phyloP scores from a whole-genome alignment of 2,113 vertebrate species.

The Cheilinus undulatus region DNA sequence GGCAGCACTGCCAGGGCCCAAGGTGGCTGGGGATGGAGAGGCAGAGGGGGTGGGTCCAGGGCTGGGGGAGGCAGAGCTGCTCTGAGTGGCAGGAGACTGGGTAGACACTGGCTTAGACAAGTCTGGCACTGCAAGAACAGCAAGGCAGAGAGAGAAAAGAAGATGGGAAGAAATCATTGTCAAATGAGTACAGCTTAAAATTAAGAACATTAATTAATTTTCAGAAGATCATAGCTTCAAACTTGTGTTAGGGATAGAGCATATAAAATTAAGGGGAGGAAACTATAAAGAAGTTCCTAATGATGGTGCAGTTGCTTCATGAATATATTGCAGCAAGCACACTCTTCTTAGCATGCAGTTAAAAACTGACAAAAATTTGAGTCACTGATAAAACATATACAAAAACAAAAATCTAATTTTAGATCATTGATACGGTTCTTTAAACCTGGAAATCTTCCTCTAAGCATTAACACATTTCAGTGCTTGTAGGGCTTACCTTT shows the following conservation, averaged over 20 bases:
- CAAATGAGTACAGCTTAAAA: not conserved
- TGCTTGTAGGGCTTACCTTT: slow-evolving; percentile 93
- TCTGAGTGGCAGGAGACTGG: slow-evolving; percentile 86
- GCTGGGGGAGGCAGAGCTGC: slow-evolving; percentile 95
- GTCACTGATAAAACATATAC: no score
- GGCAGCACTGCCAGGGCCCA: slow-evolving; percentile 95
- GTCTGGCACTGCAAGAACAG: slow-evolving; percentile 91
- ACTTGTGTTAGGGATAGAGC: not conserved
- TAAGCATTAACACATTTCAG: not conserved
- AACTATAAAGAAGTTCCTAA: not conserved
- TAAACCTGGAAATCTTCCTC: not conserved
- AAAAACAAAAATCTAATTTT: no score
- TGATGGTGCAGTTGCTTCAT: not conserved
- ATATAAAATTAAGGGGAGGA: not conserved
- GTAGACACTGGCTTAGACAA: slow-evolving; percentile 96
- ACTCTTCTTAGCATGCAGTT: no score
- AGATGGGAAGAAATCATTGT: not conserved
- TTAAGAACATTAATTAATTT: not conserved
- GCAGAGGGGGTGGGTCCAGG: slow-evolving; percentile 98
- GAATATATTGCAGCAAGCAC: not conserved
- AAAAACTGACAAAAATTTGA: no score
- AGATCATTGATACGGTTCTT: no score
- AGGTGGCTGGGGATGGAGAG: slow-evolving; percentile 84
- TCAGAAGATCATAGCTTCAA: not conserved
- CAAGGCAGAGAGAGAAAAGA: not conserved